Conservation (phyloP, 1,140 invertebrate genomes). For the Mycetomoellerius zeteki region DNA sequence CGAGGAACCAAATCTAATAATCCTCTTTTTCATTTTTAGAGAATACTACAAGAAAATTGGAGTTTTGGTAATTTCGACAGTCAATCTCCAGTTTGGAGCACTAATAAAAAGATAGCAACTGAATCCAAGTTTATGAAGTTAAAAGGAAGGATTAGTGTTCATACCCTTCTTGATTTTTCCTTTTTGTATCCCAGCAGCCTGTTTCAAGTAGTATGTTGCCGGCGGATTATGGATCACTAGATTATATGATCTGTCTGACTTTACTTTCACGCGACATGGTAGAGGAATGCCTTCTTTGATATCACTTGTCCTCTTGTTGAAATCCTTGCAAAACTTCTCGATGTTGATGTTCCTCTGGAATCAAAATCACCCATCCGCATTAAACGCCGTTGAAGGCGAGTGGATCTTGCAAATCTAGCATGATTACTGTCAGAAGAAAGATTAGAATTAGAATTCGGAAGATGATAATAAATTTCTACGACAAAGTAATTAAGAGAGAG, state of each 20-base stretch:
- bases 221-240: conserved; percentile 95
- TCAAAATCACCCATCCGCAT: conserved; percentile 53
- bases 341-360: conserved; percentile 97
- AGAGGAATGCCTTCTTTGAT: conserved; percentile 97
- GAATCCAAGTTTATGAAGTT: neutral
- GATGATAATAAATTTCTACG: neutral
- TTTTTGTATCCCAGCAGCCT: conserved; percentile 96
- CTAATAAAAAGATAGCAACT: neutral
- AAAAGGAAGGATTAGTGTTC: neutral
- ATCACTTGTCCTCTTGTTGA: conserved; percentile 97
- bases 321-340: conserved; percentile 98
- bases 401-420: neutral
- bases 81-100: no score
- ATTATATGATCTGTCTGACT: conserved; percentile 95
- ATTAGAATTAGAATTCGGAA: neutral
- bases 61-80: no score
- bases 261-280: conserved; percentile 93
- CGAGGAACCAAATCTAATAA: no score
- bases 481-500: neutral
- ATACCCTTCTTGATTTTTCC: conserved; percentile 80
- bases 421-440: neutral
- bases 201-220: conserved; percentile 95
- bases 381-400: conserved; percentile 38
- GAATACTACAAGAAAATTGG: no score
- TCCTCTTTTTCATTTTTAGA: no score